These are phyloP conservation scores for Stenodera caucasica DNA, from an alignment of 2,888 invertebrate species.

Conservation along the genomic window DNA sequence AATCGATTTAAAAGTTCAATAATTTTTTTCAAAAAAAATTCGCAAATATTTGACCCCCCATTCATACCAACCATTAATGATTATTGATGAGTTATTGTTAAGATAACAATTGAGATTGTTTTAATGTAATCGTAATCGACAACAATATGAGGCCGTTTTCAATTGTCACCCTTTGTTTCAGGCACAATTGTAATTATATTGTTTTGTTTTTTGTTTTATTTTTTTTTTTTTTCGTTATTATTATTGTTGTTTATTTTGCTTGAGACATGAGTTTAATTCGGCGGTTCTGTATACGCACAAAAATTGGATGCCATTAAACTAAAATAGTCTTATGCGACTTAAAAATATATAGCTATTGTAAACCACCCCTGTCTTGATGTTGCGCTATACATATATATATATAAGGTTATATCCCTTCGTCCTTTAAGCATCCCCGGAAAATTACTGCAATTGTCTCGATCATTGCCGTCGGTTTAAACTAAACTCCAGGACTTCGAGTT, in stretches of 20 bases:
- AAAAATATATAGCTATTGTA: conserved; percentile 50
- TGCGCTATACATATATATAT: conserved; percentile 20
- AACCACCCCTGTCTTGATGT: conserved; percentile 38
- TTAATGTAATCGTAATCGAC: background rate
- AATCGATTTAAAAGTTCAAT: background rate
- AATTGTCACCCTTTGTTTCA: background rate
- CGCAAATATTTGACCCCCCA: background rate
- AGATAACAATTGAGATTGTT: conserved; percentile 9
- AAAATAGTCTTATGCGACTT: conserved; percentile 49
- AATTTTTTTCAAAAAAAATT: background rate
- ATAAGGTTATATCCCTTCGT: conserved; percentile 29
- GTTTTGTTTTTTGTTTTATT: background rate
- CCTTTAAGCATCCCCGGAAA: conserved; percentile 50
- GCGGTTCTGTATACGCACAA: conserved; percentile 33
- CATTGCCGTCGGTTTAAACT: conserved; percentile 52
- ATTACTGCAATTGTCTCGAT: conserved; percentile 56
- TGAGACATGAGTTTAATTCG: conserved; percentile 51
- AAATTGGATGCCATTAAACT: conserved; percentile 52
- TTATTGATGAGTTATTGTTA: conserved; percentile 9
- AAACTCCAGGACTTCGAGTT: conserved; percentile 35
- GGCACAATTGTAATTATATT: background rate
- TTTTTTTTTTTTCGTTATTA: background rate
- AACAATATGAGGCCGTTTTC: background rate
- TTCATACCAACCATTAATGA: background rate
- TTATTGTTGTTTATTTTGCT: no score